Evolutionary conservation across 2,113 vertebrate species (phyloP).

Genomic region (Leucosticte australis): DNA sequence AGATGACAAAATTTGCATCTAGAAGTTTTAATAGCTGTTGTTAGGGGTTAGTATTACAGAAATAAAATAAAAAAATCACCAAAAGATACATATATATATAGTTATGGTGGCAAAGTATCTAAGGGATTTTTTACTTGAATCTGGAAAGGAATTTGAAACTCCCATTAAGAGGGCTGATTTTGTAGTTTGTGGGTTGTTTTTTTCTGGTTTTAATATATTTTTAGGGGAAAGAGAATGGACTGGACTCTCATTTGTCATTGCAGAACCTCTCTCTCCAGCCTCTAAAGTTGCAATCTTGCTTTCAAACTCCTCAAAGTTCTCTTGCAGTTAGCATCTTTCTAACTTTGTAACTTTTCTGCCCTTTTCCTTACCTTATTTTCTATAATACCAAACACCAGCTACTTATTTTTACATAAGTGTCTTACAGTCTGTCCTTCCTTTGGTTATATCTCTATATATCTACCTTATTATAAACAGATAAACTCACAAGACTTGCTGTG

Average conservation of each 20-base stretch:
- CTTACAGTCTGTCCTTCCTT: not conserved
- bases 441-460: not conserved
- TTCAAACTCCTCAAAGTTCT: not conserved
- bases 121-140: not conserved
- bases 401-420: not conserved
- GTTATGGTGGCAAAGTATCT: not conserved
- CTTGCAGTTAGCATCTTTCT: not conserved
- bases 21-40: not conserved
- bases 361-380: not conserved
- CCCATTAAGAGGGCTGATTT: not conserved
- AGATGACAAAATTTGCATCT: not conserved
- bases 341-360: not conserved
- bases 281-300: not conserved
- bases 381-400: not conserved
- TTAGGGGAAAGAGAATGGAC: not conserved
- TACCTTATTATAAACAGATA: not conserved
- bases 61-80: not conserved
- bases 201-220: not conserved
- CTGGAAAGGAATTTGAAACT: not conserved
- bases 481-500: not conserved
- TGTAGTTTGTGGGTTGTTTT: fast-evolving
- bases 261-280: not conserved
- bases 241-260: not conserved
- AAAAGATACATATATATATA: not conserved
- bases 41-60: not conserved